These are phyloP conservation scores for Lepidurus apus DNA, from an alignment of 1,140 invertebrate genomes.

Conservation along the genomic window DNA sequence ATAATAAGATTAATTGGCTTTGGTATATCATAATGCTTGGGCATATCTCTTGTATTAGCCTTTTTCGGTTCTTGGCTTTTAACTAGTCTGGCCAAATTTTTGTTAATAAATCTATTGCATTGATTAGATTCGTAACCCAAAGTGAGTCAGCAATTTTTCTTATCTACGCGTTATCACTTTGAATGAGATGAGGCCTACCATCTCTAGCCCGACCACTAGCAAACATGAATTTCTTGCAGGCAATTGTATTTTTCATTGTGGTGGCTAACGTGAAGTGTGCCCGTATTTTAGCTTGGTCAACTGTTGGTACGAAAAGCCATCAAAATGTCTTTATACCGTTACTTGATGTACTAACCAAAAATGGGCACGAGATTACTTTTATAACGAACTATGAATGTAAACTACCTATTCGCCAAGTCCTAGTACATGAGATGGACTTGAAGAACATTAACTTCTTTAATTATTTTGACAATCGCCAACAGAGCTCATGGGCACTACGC, in stretches of 20 bases:
- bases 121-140: not conserved
- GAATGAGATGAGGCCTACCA: not conserved
- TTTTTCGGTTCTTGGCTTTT: slow-evolving; percentile 1
- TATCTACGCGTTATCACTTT: not conserved
- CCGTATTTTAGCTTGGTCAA: slow-evolving; percentile 25
- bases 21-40: not conserved
- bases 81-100: slow-evolving; percentile 1
- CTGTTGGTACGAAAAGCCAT: slow-evolving; percentile 34
- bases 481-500: not conserved
- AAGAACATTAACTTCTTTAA: not conserved
- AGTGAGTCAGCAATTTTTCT: not conserved
- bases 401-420: not conserved
- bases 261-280: slow-evolving; percentile 21
- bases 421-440: not conserved
- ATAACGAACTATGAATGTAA: slow-evolving; percentile 27
- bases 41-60: not conserved
- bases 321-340: slow-evolving; percentile 41
- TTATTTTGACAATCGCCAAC: not conserved
- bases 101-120: slow-evolving; percentile 7
- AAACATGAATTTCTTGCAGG: not conserved
- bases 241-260: not conserved
- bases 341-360: slow-evolving; percentile 45
- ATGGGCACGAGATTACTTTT: slow-evolving; percentile 48
- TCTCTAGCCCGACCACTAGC: not conserved
- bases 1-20: not conserved